phyloP scores from a whole-genome alignment of 2,888 invertebrate genomes.

The Sinohyriopsis cumingii region DNA sequence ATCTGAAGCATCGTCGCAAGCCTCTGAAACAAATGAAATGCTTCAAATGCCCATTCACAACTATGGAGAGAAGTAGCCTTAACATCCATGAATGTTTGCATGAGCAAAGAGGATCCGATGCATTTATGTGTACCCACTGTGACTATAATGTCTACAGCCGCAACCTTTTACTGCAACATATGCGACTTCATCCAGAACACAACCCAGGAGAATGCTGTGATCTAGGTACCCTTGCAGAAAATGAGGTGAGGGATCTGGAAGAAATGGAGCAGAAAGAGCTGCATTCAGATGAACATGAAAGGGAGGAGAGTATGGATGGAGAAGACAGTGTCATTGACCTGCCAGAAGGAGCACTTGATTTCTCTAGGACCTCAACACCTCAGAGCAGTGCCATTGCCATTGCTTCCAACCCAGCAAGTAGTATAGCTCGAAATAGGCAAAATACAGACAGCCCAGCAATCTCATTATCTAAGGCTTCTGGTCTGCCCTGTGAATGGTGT shows the following conservation, averaged over 20 bases:
- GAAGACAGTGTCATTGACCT: slow-evolving; percentile 31
- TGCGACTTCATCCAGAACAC: slow-evolving; percentile 57
- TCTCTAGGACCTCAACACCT: slow-evolving; percentile 6
- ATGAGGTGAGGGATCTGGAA: slow-evolving; percentile 34
- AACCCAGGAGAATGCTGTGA: slow-evolving; percentile 51
- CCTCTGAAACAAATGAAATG: slow-evolving; percentile 61
- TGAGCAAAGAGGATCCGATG: slow-evolving; percentile 45
- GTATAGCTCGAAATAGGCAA: slow-evolving; percentile 7
- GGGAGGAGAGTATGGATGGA: slow-evolving; percentile 29
- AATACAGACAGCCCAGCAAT: neutral
- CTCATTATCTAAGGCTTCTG: neutral
- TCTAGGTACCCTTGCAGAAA: slow-evolving; percentile 23
- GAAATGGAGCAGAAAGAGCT: slow-evolving; percentile 35
- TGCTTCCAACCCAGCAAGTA: slow-evolving; percentile 8
- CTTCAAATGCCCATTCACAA: slow-evolving; percentile 60
- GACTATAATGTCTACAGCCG: slow-evolving; percentile 56
- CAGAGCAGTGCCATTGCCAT: slow-evolving; percentile 7
- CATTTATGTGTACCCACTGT: slow-evolving; percentile 59
- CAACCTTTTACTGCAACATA: slow-evolving; percentile 57
- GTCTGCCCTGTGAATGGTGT: slow-evolving; percentile 65
- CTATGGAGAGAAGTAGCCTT: slow-evolving; percentile 52
- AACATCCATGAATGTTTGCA: slow-evolving; percentile 58
- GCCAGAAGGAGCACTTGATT: slow-evolving; percentile 11
- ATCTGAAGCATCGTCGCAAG: slow-evolving; percentile 54
- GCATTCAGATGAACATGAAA: slow-evolving; percentile 21